These are phyloP conservation scores for Paralichthys olivaceus DNA, from an alignment of 2,113 vertebrate genomes.

Conservation along the genomic window DNA sequence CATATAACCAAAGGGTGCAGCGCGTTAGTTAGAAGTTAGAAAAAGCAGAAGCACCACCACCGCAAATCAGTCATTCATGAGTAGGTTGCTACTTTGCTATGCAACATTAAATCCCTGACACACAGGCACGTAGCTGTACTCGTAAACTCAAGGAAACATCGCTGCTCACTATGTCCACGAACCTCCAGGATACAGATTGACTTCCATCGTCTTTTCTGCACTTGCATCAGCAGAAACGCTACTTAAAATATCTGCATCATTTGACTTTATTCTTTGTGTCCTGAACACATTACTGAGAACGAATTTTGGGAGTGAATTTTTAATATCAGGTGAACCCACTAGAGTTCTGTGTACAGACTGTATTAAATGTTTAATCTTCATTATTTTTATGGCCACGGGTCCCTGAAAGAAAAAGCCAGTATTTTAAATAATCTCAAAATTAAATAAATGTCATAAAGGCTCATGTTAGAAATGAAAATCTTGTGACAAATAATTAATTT, in stretches of 20 bases:
- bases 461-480: no score
- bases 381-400: background rate
- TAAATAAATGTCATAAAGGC: background rate
- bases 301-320: conserved; percentile 6
- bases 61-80: conserved; percentile 15
- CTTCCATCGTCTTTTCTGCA: conserved; percentile 15
- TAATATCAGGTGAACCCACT: background rate
- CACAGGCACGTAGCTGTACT: background rate
- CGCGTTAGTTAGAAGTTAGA: conserved; percentile 15
- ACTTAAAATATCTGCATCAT: conserved; percentile 24
- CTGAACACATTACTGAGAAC: background rate
- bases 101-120: background rate
- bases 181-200: conserved; percentile 7
- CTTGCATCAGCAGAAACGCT: conserved; percentile 19
- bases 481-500: background rate
- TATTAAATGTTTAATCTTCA: background rate
- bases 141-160: background rate
- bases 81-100: background rate
- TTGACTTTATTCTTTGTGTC: conserved; percentile 1
- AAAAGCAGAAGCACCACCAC: conserved; percentile 15
- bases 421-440: background rate
- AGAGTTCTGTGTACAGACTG: background rate
- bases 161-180: no score
- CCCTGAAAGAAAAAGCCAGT: background rate
- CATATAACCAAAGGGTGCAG: conserved; percentile 2